These are phyloP conservation scores for Drosophila cardini DNA, from an alignment of 1,140 invertebrate genomes.

Conservation along the genomic window DNA sequence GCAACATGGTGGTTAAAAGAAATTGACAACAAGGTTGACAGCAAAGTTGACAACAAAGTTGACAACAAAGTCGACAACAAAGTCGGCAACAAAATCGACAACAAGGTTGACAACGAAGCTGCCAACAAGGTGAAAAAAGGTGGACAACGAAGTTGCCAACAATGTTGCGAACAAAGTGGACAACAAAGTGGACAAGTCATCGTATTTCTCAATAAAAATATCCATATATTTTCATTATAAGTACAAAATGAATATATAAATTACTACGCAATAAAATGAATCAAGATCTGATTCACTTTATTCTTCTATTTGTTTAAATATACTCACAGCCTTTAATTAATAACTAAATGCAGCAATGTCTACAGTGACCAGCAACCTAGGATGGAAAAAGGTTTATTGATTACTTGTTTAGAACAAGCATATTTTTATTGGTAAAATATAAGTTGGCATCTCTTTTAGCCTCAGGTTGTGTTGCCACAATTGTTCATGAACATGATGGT, in stretches of 20 bases:
- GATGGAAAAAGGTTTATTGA: conserved; percentile 23
- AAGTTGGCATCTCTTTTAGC: conserved; percentile 19
- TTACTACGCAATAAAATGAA: too few species aligned
- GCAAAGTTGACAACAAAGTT: background rate
- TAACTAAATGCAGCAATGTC: too few species aligned
- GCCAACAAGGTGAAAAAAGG: background rate
- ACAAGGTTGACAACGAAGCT: conserved; percentile 6
- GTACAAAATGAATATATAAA: too few species aligned
- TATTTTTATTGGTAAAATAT: conserved; percentile 56
- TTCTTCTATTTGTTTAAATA: too few species aligned
- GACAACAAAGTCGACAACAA: background rate
- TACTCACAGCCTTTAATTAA: too few species aligned
- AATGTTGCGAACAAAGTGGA: too few species aligned
- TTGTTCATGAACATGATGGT: background rate
- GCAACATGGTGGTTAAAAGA: too few species aligned
- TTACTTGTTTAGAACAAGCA: conserved; percentile 35
- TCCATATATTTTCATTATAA: too few species aligned
- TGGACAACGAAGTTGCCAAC: too few species aligned
- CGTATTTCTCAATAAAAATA: too few species aligned
- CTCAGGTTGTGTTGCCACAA: conserved; percentile 7
- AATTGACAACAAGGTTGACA: background rate
- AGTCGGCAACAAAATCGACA: background rate
- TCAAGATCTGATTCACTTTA: too few species aligned
- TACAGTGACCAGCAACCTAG: background rate
- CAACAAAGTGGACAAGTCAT: too few species aligned